Conservation (phyloP, 2,797 vertebrate species). For the Miichthys miiuy region DNA sequence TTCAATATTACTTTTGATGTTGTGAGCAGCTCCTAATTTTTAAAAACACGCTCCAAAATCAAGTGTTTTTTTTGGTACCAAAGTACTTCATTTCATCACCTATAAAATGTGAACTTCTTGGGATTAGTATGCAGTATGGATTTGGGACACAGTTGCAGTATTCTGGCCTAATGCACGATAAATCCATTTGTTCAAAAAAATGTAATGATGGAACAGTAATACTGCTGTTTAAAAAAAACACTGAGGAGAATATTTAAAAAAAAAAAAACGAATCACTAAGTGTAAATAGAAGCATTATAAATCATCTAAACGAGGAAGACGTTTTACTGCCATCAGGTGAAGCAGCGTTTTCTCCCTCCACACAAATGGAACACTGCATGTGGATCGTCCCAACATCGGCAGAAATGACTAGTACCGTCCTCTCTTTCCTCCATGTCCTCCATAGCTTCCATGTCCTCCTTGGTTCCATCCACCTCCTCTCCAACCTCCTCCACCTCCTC, state of each 20-base stretch:
- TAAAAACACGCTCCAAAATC: not conserved
- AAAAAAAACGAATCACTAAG: not conserved
- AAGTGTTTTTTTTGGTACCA: not conserved
- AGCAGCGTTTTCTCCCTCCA: constrained; percentile 14
- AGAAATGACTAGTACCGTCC: constrained; percentile 75
- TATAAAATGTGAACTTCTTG: not conserved
- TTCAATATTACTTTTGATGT: not conserved
- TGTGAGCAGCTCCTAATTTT: not conserved
- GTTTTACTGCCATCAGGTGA: not conserved
- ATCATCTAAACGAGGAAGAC: not conserved
- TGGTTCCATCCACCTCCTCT: constrained; percentile 82
- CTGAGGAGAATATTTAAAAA: not conserved
- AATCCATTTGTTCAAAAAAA: not conserved
- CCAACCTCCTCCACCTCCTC: constrained; percentile 67
- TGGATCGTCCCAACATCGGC: not conserved
- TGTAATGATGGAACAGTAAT: not conserved
- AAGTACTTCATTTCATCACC: not conserved
- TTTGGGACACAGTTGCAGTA: not conserved
- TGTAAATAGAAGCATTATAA: not conserved
- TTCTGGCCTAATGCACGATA: not conserved
- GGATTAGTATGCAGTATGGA: not conserved
- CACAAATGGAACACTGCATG: constrained; percentile 9
- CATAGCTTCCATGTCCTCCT: constrained; percentile 84
- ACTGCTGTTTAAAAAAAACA: constrained; percentile 12
- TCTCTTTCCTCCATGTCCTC: constrained; percentile 78